Conservation (phyloP, 1,140 invertebrate genomes). For the Caenorhabditis inopinata region DNA sequence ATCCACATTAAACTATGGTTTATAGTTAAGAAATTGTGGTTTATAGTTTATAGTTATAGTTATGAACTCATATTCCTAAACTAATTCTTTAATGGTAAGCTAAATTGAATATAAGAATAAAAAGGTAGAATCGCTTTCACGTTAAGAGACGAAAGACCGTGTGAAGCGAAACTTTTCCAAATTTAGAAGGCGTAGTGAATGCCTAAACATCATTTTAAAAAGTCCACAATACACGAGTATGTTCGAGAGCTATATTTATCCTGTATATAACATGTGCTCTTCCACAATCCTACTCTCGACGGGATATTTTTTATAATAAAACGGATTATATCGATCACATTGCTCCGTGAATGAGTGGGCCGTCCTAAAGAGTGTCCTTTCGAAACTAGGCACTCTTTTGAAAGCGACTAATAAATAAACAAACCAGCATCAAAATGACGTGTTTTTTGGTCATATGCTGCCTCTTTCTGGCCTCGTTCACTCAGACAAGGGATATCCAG, state of each 20-base stretch:
- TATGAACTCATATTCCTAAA: no score
- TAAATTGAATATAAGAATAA: no score
- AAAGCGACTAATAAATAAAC: constrained; percentile 5
- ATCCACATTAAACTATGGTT: no score
- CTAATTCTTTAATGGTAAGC: no score
- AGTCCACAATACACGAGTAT: constrained; percentile 22
- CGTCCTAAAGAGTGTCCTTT: not conserved
- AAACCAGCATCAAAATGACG: not conserved
- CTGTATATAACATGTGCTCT: constrained; percentile 1
- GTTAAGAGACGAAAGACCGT: no score
- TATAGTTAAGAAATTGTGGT: no score
- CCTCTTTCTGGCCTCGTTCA: not conserved
- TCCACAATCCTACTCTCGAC: not conserved
- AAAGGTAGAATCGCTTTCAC: no score
- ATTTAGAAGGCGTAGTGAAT: not conserved
- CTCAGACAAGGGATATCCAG: not conserved
- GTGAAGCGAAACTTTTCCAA: no score
- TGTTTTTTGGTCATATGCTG: not conserved
- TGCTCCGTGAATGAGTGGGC: constrained; percentile 6
- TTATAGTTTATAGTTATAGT: no score
- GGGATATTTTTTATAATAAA: not conserved
- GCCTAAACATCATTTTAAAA: constrained; percentile 15
- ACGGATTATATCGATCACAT: constrained; percentile 20
- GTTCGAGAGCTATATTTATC: constrained; percentile 2
- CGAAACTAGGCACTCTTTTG: not conserved